Conservation (phyloP, 2,797 vertebrate genomes). For the Mormyrus hasselquistii region DNA sequence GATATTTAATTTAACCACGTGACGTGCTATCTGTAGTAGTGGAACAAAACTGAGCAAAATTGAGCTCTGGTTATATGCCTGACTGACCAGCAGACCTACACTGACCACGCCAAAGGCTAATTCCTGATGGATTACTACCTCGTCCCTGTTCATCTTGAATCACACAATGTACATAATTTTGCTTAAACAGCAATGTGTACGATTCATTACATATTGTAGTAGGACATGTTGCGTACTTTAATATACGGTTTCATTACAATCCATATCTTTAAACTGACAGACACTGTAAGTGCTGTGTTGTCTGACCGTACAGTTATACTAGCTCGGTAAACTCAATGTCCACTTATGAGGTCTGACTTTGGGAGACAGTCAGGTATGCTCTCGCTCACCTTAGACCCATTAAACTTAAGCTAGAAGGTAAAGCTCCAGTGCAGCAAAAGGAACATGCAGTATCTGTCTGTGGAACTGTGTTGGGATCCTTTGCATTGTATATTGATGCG, state of each 20-base stretch:
- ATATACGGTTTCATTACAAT: not conserved
- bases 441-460: not conserved
- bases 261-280: not conserved
- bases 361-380: not conserved
- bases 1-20: not conserved
- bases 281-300: not conserved
- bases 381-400: not conserved
- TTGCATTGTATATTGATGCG: not conserved
- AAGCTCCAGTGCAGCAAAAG: not conserved
- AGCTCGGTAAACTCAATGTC: not conserved
- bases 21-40: not conserved
- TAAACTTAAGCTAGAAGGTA: not conserved
- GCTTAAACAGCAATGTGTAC: not conserved
- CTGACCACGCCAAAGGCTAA: not conserved
- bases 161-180: not conserved
- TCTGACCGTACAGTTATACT: not conserved
- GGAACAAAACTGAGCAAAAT: not conserved
- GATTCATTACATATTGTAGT: not conserved
- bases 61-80: not conserved
- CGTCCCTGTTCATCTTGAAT: not conserved
- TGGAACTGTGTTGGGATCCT: not conserved
- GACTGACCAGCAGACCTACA: not conserved
- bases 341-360: not conserved
- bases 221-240: not conserved
- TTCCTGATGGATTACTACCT: not conserved